These are phyloP conservation scores for Siniperca knerii DNA, from an alignment of 2,113 vertebrate genomes.

Conservation along the genomic window DNA sequence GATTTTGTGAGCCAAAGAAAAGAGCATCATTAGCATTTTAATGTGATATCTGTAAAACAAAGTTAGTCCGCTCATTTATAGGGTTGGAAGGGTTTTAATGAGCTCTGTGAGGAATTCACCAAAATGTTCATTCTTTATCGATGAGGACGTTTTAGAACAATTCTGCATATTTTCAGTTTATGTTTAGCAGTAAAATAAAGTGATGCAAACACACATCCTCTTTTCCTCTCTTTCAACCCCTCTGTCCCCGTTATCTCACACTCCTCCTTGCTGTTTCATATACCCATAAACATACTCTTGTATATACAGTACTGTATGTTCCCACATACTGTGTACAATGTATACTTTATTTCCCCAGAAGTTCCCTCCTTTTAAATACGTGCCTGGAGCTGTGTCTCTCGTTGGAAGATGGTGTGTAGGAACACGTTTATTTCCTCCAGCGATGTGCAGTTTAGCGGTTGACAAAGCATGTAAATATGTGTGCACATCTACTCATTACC, in stretches of 20 bases:
- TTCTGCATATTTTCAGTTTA: neutral
- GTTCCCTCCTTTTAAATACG: constrained; percentile 25
- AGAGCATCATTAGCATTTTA: constrained; percentile 31
- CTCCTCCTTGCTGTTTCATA: neutral
- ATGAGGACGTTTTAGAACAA: neutral
- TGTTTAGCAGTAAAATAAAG: neutral
- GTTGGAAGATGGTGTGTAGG: constrained; percentile 34
- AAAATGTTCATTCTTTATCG: neutral
- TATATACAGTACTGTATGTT: neutral
- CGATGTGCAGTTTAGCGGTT: constrained; percentile 50
- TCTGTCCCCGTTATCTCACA: neutral
- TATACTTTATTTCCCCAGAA: constrained; percentile 4
- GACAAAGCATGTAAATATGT: constrained; percentile 48
- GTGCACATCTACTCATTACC: constrained; percentile 67
- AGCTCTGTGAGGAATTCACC: constrained; percentile 13
- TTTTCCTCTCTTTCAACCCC: neutral
- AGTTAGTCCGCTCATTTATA: constrained; percentile 7
- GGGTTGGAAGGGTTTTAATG: constrained; percentile 33
- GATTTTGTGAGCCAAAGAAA: constrained; percentile 11
- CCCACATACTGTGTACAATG: neutral
- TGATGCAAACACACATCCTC: neutral
- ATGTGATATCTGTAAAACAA: constrained; percentile 10
- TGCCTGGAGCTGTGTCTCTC: constrained; percentile 23
- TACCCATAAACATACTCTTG: neutral
- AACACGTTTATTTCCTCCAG: constrained; percentile 54